Percentiles rank a stretch among this genome's conserved stretches.
Evolutionary conservation across 2,888 invertebrate species (phyloP).

Genomic region (Oscheius sp.): DNA sequence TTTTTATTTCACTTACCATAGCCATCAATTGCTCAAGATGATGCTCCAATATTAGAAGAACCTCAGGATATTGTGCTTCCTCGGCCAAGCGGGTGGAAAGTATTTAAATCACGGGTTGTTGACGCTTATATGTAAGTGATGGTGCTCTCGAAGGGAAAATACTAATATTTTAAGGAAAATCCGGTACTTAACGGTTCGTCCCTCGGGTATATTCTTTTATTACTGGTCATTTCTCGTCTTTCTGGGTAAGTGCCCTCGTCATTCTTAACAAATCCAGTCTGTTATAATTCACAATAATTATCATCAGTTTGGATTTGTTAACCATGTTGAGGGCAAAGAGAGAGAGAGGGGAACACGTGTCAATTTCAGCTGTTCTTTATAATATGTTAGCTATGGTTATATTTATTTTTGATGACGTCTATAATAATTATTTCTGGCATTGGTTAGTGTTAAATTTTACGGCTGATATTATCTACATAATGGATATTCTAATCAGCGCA

Average conservation of each 20-base stretch:
- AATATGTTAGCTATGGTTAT: conserved; percentile 67
- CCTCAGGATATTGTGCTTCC: not conserved
- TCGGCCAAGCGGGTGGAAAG: conserved; percentile 4
- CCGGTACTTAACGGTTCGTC: conserved; percentile 29
- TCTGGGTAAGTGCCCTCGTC: conserved; percentile 26
- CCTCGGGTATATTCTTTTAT: conserved; percentile 55
- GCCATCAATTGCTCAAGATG: conserved; percentile 21
- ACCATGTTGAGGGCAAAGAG: too few species aligned
- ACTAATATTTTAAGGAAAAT: conserved; percentile 22
- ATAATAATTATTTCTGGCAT: conserved; percentile 37
- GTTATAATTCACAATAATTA: too few species aligned
- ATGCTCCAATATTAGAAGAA: conserved; percentile 14
- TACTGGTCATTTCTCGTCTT: conserved; percentile 67
- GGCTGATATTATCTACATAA: conserved; percentile 56
- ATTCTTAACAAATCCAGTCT: too few species aligned
- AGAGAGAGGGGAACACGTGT: too few species aligned
- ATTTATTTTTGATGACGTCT: conserved; percentile 70
- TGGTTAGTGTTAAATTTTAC: conserved; percentile 61
- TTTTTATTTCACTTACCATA: too few species aligned
- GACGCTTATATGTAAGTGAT: conserved; percentile 17
- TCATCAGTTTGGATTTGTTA: too few species aligned
- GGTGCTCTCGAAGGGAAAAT: too few species aligned
- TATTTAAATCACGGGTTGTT: not conserved
- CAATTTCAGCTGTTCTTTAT: conserved; percentile 59
- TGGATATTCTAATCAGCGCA: conserved; percentile 62